phyloP scores from a whole-genome alignment of 1,140 invertebrate genomes.

The Brachionus koreanus region DNA sequence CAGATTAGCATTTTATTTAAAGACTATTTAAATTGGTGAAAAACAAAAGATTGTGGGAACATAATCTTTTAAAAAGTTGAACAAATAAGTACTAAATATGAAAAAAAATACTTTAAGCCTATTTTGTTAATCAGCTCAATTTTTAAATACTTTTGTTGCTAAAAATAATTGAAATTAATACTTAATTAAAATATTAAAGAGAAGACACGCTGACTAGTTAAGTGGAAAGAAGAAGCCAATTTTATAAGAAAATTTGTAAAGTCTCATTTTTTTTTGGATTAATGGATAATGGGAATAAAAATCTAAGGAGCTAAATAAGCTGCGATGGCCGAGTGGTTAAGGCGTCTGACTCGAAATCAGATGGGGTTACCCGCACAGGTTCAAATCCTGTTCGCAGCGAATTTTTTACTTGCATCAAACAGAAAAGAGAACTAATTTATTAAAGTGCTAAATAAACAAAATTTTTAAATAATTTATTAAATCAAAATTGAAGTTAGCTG shows the following conservation, averaged over 20 bases:
- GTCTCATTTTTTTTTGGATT: background rate
- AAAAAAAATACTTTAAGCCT: background rate
- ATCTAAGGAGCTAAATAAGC: background rate
- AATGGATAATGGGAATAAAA: background rate
- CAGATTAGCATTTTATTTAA: too few relatives aligned
- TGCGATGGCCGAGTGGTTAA: constrained; percentile 45
- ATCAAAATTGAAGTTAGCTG: background rate
- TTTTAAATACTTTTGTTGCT: background rate
- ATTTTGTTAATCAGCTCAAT: background rate
- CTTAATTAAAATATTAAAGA: background rate
- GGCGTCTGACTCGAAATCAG: constrained; percentile 44
- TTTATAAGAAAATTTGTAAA: background rate
- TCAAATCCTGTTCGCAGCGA: constrained; percentile 45
- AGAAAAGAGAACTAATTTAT: too few relatives aligned
- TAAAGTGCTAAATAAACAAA: background rate
- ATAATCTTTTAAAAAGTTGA: too few relatives aligned
- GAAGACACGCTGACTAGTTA: background rate
- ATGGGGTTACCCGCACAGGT: constrained; percentile 44
- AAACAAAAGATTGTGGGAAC: too few relatives aligned
- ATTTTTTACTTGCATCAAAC: background rate
- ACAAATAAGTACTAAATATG: too few relatives aligned
- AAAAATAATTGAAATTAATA: background rate
- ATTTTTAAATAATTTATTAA: background rate
- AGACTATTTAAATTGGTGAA: too few relatives aligned
- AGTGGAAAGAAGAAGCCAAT: background rate